phyloP scores from a whole-genome alignment of 2,888 invertebrate species.

The Fissipunctia ypsillon region DNA sequence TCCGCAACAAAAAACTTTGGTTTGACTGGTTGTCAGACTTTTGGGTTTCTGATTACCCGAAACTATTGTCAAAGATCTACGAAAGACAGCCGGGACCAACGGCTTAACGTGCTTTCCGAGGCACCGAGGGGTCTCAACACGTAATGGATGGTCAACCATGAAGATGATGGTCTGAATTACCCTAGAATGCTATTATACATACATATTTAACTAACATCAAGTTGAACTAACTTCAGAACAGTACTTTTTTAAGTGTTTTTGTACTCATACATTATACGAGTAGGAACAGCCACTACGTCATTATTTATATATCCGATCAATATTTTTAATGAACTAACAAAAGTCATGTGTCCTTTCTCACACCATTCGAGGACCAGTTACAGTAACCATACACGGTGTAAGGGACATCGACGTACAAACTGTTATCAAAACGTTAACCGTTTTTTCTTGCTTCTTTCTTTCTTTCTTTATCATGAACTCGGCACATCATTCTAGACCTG shows the following conservation, averaged over 20 bases:
- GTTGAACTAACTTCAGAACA: neutral
- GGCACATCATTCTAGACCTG: neutral
- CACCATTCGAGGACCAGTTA: neutral
- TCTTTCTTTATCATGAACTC: neutral
- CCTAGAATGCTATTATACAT: neutral
- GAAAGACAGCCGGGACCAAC: too few species aligned
- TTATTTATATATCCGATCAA: neutral
- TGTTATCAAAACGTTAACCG: too few species aligned
- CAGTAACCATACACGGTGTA: neutral
- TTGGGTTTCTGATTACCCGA: too few species aligned
- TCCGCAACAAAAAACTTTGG: too few species aligned
- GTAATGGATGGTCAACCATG: too few species aligned
- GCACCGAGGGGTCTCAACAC: too few species aligned
- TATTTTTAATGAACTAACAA: conserved; percentile 2
- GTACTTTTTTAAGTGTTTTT: neutral
- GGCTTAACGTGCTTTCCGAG: too few species aligned
- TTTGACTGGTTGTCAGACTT: too few species aligned
- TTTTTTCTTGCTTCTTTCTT: too few species aligned
- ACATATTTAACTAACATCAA: neutral
- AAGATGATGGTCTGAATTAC: neutral
- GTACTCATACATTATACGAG: neutral
- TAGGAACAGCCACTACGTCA: neutral
- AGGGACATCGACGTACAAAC: neutral
- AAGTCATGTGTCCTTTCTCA: neutral
- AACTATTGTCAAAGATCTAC: too few species aligned